Conservation (phyloP, 2,113 vertebrate genomes). For the Onychostruthus taczanowskii region DNA sequence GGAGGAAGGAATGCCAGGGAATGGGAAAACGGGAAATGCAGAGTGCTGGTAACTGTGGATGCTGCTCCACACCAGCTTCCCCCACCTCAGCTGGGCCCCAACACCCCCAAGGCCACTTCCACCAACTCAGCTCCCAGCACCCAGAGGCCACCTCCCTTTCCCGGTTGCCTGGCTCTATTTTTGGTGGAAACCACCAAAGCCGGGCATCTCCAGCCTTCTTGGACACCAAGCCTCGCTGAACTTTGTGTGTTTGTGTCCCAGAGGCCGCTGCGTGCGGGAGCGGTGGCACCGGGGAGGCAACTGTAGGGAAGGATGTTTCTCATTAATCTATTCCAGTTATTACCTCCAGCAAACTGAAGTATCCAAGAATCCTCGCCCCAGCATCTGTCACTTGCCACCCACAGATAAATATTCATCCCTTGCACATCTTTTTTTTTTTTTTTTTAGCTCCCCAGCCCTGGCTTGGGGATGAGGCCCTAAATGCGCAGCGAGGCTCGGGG, state of each 20-base stretch:
- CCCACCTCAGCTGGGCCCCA: background rate
- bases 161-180: background rate
- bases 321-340: background rate
- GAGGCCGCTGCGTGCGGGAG: background rate
- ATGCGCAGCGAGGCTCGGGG: background rate
- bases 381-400: constrained; percentile 45
- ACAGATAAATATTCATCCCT: constrained; percentile 31
- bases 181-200: background rate
- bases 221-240: background rate
- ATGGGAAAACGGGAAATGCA: too few species aligned
- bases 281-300: background rate
- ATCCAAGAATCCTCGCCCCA: background rate
- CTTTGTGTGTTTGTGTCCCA: background rate
- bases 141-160: background rate
- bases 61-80: background rate
- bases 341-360: constrained; percentile 25
- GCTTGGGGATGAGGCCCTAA: background rate
- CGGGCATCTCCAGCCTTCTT: background rate
- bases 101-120: background rate
- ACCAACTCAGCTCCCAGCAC: background rate
- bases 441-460: background rate
- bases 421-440: background rate
- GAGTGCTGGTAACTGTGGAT: background rate
- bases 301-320: background rate
- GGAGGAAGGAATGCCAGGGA: background rate